A percentile compares a stretch with the other conserved stretches of the same genome.
phyloP scores from a whole-genome alignment of 1,140 invertebrate species.

The Anastrepha obliqua region DNA sequence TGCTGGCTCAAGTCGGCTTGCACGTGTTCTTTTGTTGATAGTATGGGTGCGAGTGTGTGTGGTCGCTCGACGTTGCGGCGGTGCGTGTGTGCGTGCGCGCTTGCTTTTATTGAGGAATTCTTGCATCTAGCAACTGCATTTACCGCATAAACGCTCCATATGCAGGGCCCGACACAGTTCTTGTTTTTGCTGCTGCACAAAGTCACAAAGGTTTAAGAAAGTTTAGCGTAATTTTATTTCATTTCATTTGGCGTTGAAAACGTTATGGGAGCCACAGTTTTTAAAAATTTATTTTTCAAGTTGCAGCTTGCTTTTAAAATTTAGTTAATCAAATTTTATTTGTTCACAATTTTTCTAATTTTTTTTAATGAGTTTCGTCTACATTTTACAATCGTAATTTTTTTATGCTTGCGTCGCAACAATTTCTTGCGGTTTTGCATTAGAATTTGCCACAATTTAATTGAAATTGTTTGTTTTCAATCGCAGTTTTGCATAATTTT shows the following conservation, averaged over 20 bases:
- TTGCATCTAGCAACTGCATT: not conserved
- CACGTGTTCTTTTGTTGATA: slow-evolving; percentile 47
- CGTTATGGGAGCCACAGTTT: no score
- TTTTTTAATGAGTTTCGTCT: no score
- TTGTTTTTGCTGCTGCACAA: not conserved
- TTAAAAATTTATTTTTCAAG: no score
- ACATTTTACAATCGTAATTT: no score
- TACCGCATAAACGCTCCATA: not conserved
- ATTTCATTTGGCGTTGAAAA: not conserved
- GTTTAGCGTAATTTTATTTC: not conserved
- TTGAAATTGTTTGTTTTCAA: slow-evolving; percentile 7
- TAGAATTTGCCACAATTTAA: not conserved
- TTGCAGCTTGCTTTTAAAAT: no score
- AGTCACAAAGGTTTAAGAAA: no score
- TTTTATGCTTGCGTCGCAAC: no score
- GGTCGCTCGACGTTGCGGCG: not conserved
- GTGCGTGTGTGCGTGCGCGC: not conserved
- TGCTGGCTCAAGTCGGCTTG: slow-evolving; percentile 15
- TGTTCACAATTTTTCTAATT: not conserved
- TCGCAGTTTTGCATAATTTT: not conserved
- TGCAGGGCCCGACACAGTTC: not conserved
- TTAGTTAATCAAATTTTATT: not conserved
- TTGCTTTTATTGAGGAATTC: slow-evolving; percentile 5
- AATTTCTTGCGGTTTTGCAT: not conserved
- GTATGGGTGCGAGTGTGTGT: not conserved